Base-by-base conservation (phyloP, 2,113 vertebrate genomes). In the Leuciscus idus region DNA sequence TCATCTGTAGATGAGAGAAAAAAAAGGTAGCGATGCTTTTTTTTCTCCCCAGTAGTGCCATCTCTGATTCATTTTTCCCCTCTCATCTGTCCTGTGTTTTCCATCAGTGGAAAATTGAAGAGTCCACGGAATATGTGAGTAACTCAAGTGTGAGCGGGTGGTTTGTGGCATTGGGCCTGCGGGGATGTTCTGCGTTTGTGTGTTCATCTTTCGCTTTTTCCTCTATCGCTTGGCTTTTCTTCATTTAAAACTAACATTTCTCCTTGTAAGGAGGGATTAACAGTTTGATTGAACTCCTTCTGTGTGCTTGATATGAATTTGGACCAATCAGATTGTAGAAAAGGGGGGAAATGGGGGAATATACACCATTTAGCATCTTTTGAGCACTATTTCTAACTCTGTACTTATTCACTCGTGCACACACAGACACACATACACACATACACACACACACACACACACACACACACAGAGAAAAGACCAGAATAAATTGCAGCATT, bases 111-210 rank as follows among this genome's bases (percentile, higher is more conserved):
- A 96, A 89, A 94, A 92, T 94, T 94, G 96, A 97, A 94, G 96
- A 97, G 93, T 94, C 95, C 90, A 93, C 95, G 82, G 96, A 97
- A 91, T 95, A 97, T 87, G 96, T 97, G 96, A 97, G 96, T 96
- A 97, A 95, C 92, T 91, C 92, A 93, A 91, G 90, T 87, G 91
- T 92, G 93, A 89, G 91, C 90, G 92, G 94, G 82, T 94, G 93
- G 91, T 92, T 78, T 75, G 76, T 88, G 91, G 91, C 92, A 91
- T 87, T 85, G 92, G 93, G 92, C 87, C 84, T 86, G 89, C 89
- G 91, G 90, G 95, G 94, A 78, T 28, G 66, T 26, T 83, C 92
- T 92, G 90, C 92, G 90, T 88, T 82, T 84, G 46, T 66, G 26
- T 86, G 82, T 89, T 62, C 61, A 46, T 79, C 52, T 83, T 57